These are phyloP conservation scores for Drosophila sulfurigaster DNA, from an alignment of 1,140 invertebrate genomes.

Conservation along the genomic window DNA sequence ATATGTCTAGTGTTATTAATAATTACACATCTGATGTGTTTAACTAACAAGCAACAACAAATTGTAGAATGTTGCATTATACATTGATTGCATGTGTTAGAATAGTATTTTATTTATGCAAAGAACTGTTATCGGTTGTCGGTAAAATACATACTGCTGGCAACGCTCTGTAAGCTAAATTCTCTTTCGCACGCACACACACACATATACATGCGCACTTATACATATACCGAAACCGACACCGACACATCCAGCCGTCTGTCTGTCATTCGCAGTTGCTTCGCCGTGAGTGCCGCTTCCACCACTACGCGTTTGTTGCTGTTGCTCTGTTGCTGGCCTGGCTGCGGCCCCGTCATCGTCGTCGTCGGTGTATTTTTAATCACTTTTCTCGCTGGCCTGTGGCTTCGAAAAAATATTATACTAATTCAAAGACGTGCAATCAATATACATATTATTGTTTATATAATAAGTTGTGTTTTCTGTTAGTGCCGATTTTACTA, in stretches of 20 bases:
- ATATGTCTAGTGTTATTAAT: conserved; percentile 12
- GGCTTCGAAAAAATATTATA: conserved; percentile 51
- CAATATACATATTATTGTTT: conserved; percentile 71
- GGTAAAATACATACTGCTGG: conserved; percentile 29
- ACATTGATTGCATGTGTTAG: background rate
- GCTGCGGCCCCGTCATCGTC: conserved; percentile 62
- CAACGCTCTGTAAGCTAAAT: conserved; percentile 30
- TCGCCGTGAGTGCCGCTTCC: conserved; percentile 52
- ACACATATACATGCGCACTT: conserved; percentile 26
- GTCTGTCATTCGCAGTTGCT: conserved; percentile 59
- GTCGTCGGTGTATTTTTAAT: conserved; percentile 80
- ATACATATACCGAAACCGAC: conserved; percentile 19
- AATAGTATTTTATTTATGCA: background rate
- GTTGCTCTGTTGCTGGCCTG: conserved; percentile 69
- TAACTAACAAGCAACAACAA: background rate
- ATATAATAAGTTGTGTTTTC: conserved; percentile 63
- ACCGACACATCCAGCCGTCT: conserved; percentile 10
- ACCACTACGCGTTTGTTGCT: conserved; percentile 60
- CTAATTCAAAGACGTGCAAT: conserved; percentile 49
- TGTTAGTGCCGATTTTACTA: conserved; percentile 11
- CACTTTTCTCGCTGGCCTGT: conserved; percentile 60
- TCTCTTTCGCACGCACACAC: conserved; percentile 29
- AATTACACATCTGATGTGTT: background rate
- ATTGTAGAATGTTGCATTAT: background rate
- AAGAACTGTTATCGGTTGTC: conserved; percentile 22